Evolutionary conservation across 2,113 vertebrate species (phyloP).

Genomic region (Ginglymostoma cirratum): DNA sequence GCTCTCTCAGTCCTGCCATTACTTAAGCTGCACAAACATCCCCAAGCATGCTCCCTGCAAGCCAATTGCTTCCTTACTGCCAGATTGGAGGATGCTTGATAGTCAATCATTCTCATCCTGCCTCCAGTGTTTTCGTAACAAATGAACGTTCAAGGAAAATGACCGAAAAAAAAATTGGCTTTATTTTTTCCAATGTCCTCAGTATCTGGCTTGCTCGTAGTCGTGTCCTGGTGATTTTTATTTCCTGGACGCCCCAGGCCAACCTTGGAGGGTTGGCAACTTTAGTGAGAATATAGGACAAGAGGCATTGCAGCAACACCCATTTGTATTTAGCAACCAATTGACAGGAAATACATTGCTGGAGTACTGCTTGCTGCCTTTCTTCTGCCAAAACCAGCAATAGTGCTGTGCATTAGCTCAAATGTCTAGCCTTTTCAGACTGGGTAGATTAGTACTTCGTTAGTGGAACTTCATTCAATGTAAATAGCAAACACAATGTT

Average conservation of each 20-base stretch:
- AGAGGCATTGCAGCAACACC: neutral
- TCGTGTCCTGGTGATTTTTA: neutral
- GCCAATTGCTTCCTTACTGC: neutral
- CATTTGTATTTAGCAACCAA: neutral
- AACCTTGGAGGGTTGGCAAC: neutral
- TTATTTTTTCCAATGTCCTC: neutral
- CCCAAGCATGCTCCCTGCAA: neutral
- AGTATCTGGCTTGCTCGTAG: neutral
- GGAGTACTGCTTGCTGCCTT: neutral
- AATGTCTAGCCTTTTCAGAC: constrained; percentile 5
- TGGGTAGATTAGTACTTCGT: neutral
- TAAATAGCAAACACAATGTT: constrained; percentile 34
- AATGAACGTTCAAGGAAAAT: neutral
- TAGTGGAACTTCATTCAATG: constrained; percentile 5
- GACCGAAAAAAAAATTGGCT: neutral
- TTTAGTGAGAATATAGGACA: neutral
- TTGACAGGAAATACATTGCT: neutral
- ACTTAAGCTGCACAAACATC: neutral
- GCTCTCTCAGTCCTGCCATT: neutral
- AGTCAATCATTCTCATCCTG: neutral
- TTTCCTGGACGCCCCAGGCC: neutral
- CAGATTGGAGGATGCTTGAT: neutral
- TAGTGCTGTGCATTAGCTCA: neutral
- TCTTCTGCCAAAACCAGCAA: neutral
- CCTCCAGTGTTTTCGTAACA: too few relatives aligned